Base-by-base conservation (phyloP, 2,888 invertebrate species). In the Lordiphosa andalusiaca region DNA sequence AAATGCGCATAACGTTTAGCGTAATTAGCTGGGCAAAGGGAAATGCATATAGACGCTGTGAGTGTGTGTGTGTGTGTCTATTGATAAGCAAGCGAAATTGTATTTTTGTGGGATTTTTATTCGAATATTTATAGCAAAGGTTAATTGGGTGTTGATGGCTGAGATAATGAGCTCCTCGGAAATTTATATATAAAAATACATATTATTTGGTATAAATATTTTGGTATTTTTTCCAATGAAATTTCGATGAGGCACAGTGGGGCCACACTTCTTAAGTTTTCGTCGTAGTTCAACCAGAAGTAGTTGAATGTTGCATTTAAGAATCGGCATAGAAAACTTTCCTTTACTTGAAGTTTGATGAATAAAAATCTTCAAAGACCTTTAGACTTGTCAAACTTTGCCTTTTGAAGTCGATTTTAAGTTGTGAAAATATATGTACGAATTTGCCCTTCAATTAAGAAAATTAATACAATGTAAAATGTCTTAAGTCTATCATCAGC, bases 1-100 rank as follows among this genome's bases (percentile, higher is more conserved):
- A 78, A 82, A 82, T 72, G 80, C 67, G 67, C 69, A 78, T 65
- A 78, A 67, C 76, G 75, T 72, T 76, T 76, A 76, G 75, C 67
- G 75, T 78, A 82, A 82, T 82, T 74, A 76, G 58, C 21, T 44
- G 30, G 47, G 38, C 60, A 56, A 54, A 58, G 60, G 55, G 42
- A 58, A 67, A 51, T 46, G 36, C 19, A 44, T 35, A 50, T 47
- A 16, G 37, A 30, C 48, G 44, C 19, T 25, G 44, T 21, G 48
- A 19, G 25, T 47, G 38, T 25, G 65, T 50, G 38, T 54, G 16
- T 16, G 16, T 16, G 65, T 50, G 38, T 54, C 12, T 35, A 48
- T 60, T 67, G 77, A 72, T 72, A 73, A 62, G 56, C 52, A 7
- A 38, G 21, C 52, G 54, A 44, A 54, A 37, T 46, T 50, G 57